A percentile compares a stretch with the other conserved stretches of the same genome.
These are phyloP conservation scores for Bicyclus anynana DNA, from an alignment of 1,140 invertebrate species.

Conservation along the genomic window DNA sequence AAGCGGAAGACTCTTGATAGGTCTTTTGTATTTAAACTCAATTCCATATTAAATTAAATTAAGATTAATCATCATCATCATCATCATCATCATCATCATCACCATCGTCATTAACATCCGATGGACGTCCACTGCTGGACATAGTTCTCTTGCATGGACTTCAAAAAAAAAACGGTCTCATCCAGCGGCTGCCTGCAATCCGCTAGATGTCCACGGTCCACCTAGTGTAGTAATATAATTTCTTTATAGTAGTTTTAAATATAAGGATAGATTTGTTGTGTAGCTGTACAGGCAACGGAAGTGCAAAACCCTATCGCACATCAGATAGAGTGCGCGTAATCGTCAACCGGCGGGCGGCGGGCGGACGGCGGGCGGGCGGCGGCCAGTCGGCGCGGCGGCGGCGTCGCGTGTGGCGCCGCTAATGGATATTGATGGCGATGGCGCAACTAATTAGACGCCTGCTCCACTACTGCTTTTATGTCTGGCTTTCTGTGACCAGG, in stretches of 20 bases:
- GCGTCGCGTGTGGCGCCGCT: conserved; percentile 69
- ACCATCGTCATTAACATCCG: too few relatives aligned
- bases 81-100: too few relatives aligned
- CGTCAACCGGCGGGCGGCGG: conserved; percentile 32
- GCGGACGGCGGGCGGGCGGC: conserved; percentile 49
- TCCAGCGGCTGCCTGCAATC: too few relatives aligned
- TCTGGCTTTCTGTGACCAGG: conserved; percentile 23
- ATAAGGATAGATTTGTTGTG: background rate
- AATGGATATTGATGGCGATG: conserved; percentile 73
- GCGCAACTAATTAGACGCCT: conserved; percentile 64
- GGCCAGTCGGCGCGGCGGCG: conserved; percentile 27
- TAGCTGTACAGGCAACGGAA: conserved; percentile 31
- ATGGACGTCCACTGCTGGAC: too few relatives aligned
- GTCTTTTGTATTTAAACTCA: too few relatives aligned
- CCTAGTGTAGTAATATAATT: too few relatives aligned
- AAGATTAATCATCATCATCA: too few relatives aligned
- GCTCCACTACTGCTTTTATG: conserved; percentile 45
- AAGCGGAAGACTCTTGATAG: too few relatives aligned
- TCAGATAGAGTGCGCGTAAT: conserved; percentile 49
- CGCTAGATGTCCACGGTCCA: too few relatives aligned
- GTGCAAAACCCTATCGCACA: conserved; percentile 53
- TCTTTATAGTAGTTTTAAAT: background rate
- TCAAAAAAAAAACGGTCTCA: too few relatives aligned
- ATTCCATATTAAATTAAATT: too few relatives aligned
- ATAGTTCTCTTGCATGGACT: too few relatives aligned